Evolutionary conservation across 2,113 vertebrate species (phyloP), one percentile per base, ranked within the genome.

Genomic region (Lucifuga dentata): DNA sequence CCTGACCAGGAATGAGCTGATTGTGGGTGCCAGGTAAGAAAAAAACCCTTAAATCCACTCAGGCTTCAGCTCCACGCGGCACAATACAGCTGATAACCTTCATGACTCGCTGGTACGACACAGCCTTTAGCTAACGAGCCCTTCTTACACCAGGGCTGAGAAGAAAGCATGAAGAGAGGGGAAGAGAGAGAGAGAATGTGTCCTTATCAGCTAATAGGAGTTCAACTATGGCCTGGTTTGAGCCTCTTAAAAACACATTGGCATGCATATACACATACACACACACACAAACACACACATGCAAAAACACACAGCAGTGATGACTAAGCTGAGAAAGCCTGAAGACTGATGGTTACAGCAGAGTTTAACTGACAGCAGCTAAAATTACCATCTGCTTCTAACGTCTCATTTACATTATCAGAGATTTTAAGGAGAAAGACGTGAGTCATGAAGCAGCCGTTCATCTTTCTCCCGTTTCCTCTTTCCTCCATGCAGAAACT

Each of bases 21-120:
- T 99, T 80, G 95, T 98, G 74, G 98, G 98, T 90, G 96, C 98
- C 90, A 99, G 98, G 98, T 98, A 95, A 95, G 78, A 61, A 7
- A 29, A 29, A 29, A 62, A 76, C 11, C 64, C 36, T 46, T 68
- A 74, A 82, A 75, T 78, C 83, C 78, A 73, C 61, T 78, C 62
- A 44, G 64, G 68, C 55, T 48, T 38, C 76, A 52, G 61, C 60
- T 61, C 78, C 36, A 2, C 61, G n/a, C 48, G 64, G 61, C 75
- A 67, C 73, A 74, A 83, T 78, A 73, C 61, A 86, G 7, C 16
- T 16, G 78, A 88, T 68, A 73, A 38, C 73, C 62, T 77, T 17
- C 74, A 64, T 71, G 67, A 78, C 76, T 77, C 62, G 72, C 78
- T 59, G 44, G 15, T 11, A 46, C 49, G 6, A 29, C 5, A 56